Evolutionary conservation across 2,888 invertebrate genomes (phyloP), one percentile per base, ranked within the genome.

Genomic region (Netelia virgata): DNA sequence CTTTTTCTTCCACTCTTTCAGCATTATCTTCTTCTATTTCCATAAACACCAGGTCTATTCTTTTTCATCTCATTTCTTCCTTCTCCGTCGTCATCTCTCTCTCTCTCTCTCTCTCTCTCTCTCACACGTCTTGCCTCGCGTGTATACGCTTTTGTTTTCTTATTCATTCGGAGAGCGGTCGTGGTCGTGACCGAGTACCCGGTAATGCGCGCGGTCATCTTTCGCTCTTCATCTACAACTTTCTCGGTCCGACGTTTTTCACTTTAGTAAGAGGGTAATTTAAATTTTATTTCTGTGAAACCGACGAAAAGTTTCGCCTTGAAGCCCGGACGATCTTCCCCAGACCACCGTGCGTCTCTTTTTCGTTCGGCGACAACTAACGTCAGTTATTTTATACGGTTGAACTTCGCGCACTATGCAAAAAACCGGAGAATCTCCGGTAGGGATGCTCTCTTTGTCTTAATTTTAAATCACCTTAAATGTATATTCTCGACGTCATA

Each of bases 211-310:
- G 36, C 43, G 28, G 57, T 64, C 16, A 63, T 72, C 63, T 36
- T 41, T 57, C 16, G 36, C 47, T 50, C 47, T 70, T 70, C 50
- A 59, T 70, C 69, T 55, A n/a, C 14, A 76, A 76, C 70, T 70
- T 82, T 72, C 50, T 72, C 70, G n/a, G 47, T 64, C 36, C 47
- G 69, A 61, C 36, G 28, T 47, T 66, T 77, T 77, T 61, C 16
- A 18, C 18, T 50, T 23, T 14, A 8, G 50, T 66, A 41, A 57
- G 66, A 66, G 57, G 36, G 72, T 72, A 82, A 82, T 82, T 76
- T 76, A 47, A 82, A 59, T 76, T 76, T 77, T 82, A 72, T 72
- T 70, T 55, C 64, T 11, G 23, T 36, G 57, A 69, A 82, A 70
- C 74, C 61, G 55, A 69, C 50, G 23, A 47, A 82, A 76, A 70